phyloP scores from a whole-genome alignment of 1,140 invertebrate genomes.

The Colletes latitarsis region DNA sequence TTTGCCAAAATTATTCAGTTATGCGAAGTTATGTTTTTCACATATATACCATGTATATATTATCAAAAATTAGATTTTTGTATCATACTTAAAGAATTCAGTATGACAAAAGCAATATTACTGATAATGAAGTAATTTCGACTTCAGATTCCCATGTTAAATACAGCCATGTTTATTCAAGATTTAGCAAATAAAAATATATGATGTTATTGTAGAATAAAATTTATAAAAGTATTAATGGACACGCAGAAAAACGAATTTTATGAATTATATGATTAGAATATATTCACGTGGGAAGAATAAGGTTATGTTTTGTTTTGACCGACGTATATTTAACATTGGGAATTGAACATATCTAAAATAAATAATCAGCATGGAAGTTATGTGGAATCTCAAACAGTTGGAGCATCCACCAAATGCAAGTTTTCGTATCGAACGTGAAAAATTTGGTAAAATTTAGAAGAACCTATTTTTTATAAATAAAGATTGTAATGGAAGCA shows the following conservation, averaged over 20 bases:
- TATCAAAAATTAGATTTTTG: no score
- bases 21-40: no score
- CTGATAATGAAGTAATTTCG: no score
- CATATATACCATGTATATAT: no score
- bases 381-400: conserved; percentile 71
- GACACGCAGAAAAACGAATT: background rate
- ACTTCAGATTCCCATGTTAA: no score
- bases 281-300: background rate
- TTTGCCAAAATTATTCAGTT: no score
- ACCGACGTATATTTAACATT: background rate
- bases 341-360: background rate
- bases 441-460: conserved; percentile 64
- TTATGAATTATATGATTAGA: background rate
- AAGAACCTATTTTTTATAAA: conserved; percentile 18
- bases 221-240: background rate
- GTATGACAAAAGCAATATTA: no score
- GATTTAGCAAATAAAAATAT: no score
- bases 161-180: no score
- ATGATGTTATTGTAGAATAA: background rate
- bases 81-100: no score
- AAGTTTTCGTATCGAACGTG: conserved; percentile 57
- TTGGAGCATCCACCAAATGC: conserved; percentile 69
- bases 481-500: background rate
- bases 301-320: conserved; percentile 11
- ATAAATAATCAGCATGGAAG: conserved; percentile 60